Conservation (phyloP, 2,888 invertebrate genomes). For the Clunio marinus region DNA sequence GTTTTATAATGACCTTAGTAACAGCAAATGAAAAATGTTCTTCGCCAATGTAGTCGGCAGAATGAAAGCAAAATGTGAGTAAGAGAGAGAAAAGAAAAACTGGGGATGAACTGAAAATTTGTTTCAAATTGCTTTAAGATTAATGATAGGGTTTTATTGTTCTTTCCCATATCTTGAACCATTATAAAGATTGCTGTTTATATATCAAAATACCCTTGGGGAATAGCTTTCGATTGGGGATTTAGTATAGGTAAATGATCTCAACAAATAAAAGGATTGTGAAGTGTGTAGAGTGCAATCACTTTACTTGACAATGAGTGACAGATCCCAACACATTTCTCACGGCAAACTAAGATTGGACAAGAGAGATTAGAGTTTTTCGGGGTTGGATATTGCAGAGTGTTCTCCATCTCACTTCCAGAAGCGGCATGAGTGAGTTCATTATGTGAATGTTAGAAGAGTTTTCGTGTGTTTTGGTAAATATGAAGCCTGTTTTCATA, state of each 20-base stretch:
- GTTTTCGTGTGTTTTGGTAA: too few relatives aligned
- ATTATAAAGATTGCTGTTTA: background rate
- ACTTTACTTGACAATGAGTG: too few relatives aligned
- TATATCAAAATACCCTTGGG: background rate
- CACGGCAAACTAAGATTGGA: background rate
- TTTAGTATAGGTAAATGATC: background rate
- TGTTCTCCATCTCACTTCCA: background rate
- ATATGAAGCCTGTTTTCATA: too few relatives aligned
- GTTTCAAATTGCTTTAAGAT: slow-evolving; percentile 35
- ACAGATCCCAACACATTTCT: too few relatives aligned
- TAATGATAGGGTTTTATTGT: slow-evolving; percentile 35
- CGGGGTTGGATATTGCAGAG: background rate
- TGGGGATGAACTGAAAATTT: slow-evolving; percentile 29
- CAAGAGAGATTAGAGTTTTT: background rate
- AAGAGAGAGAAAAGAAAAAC: too few relatives aligned
- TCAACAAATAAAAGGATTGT: background rate
- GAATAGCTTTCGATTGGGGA: background rate
- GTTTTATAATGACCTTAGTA: background rate
- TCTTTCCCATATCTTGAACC: slow-evolving; percentile 9
- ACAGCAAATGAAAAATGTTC: slow-evolving; percentile 11
- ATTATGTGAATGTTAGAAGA: background rate
- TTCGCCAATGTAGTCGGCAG: background rate
- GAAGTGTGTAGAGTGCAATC: too few relatives aligned
- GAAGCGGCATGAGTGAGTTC: background rate
- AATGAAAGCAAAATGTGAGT: background rate